These are phyloP conservation scores for Amblyteles armatorius DNA, from an alignment of 2,888 invertebrate species.

Conservation along the genomic window DNA sequence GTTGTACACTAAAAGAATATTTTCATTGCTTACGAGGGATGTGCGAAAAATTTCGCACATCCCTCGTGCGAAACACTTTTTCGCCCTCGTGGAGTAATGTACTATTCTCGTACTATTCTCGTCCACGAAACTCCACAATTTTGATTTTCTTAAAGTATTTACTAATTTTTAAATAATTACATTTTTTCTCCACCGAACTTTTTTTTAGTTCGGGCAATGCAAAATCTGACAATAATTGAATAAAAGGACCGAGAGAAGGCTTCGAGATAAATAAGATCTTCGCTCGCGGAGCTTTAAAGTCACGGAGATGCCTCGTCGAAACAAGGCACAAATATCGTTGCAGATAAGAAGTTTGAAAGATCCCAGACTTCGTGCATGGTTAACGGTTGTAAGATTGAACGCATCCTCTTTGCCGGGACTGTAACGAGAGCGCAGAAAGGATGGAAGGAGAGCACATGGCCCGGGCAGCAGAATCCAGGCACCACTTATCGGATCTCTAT, in stretches of 20 bases:
- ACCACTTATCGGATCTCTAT: slow-evolving; percentile 71
- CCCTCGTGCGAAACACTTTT: too few relatives aligned
- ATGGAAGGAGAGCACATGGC: slow-evolving; percentile 63
- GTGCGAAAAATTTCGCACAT: too few relatives aligned
- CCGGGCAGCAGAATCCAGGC: slow-evolving; percentile 60
- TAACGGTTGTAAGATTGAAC: slow-evolving; percentile 18
- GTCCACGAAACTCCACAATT: not conserved
- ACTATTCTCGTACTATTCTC: not conserved
- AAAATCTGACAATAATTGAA: not conserved
- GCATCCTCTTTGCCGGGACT: slow-evolving; percentile 40
- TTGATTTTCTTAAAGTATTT: not conserved
- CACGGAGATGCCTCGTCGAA: slow-evolving; percentile 10
- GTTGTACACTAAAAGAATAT: not conserved
- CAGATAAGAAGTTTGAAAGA: slow-evolving; percentile 69
- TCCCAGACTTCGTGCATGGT: slow-evolving; percentile 59
- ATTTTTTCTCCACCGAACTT: not conserved
- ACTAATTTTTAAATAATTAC: not conserved
- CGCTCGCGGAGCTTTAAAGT: slow-evolving; percentile 48
- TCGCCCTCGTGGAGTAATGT: too few relatives aligned
- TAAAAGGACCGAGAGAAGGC: not conserved
- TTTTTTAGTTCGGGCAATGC: not conserved
- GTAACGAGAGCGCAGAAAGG: slow-evolving; percentile 39
- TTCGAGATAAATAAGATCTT: slow-evolving; percentile 22
- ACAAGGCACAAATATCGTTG: slow-evolving; percentile 60
- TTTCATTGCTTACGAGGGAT: too few relatives aligned